phyloP scores from a whole-genome alignment of 2,113 vertebrate species.

The Suricata suricatta region DNA sequence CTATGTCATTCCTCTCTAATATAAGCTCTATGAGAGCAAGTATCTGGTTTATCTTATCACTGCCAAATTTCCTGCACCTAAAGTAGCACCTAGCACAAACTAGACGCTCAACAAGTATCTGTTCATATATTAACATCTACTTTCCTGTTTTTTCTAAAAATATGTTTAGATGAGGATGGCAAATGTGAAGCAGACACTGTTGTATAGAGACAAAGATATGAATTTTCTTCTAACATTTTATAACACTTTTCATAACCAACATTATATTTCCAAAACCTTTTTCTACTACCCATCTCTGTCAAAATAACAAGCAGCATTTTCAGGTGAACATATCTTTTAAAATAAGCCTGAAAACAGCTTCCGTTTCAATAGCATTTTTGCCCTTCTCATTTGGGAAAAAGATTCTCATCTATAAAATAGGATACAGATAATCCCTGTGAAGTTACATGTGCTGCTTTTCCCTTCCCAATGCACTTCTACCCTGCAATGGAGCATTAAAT shows the following conservation, averaged over 20 bases:
- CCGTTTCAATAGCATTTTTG: constrained; percentile 44
- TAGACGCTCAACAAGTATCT: not conserved
- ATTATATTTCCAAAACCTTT: constrained; percentile 55
- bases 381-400: constrained; percentile 1
- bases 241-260: constrained; percentile 20
- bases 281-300: not conserved
- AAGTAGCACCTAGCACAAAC: not conserved
- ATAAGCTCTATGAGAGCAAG: not conserved
- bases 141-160: constrained; percentile 40
- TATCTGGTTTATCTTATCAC: not conserved
- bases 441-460: not conserved
- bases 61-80: not conserved
- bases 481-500: not conserved
- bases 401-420: not conserved
- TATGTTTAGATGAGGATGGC: not conserved
- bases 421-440: not conserved
- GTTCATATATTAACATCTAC: not conserved
- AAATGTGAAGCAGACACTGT: not conserved
- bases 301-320: constrained; percentile 38
- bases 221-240: constrained; percentile 36
- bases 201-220: not conserved
- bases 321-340: constrained; percentile 8
- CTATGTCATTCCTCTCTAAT: not conserved
- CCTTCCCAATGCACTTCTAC: not conserved
- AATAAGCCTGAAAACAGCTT: constrained; percentile 15